Evolutionary conservation across 1,140 invertebrate species (phyloP).

Genomic region (Monochamus saltuarius): DNA sequence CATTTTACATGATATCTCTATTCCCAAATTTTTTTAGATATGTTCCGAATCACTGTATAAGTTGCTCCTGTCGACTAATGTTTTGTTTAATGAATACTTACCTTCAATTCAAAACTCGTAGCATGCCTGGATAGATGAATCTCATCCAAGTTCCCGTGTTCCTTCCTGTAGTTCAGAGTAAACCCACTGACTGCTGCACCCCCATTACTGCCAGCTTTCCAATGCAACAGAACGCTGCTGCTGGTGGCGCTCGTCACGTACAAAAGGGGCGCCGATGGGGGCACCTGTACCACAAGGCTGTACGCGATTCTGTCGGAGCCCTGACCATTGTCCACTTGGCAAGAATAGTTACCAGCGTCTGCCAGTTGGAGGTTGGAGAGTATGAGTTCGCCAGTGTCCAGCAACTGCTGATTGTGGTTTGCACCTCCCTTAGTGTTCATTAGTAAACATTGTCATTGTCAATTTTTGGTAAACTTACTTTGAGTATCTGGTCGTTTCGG

Average conservation of each 20-base stretch:
- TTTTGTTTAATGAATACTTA: slow-evolving; percentile 36
- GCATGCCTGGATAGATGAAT: slow-evolving; percentile 63
- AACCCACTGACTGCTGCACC: slow-evolving; percentile 67
- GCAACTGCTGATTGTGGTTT: slow-evolving; percentile 60
- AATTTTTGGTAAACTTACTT: slow-evolving; percentile 13
- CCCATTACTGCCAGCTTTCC: slow-evolving; percentile 71
- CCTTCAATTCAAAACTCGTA: slow-evolving; percentile 68
- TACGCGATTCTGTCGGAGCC: slow-evolving; percentile 67
- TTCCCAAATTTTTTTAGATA: too few relatives aligned
- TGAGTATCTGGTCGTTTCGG: slow-evolving; percentile 56
- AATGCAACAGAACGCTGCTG: slow-evolving; percentile 69
- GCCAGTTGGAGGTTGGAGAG: slow-evolving; percentile 63
- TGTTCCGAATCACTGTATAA: not conserved
- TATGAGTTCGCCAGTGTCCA: slow-evolving; percentile 65
- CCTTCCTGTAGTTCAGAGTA: slow-evolving; percentile 66
- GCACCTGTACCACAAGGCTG: slow-evolving; percentile 50
- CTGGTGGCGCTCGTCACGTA: slow-evolving; percentile 72
- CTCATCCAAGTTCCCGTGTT: slow-evolving; percentile 66
- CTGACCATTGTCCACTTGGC: slow-evolving; percentile 70
- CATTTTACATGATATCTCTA: too few relatives aligned
- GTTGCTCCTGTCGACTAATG: not conserved
- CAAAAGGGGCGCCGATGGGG: slow-evolving; percentile 66
- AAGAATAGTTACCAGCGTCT: slow-evolving; percentile 76
- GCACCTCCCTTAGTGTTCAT: slow-evolving; percentile 46
- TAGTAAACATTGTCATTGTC: not conserved